phyloP scores from a whole-genome alignment of 2,797 vertebrate species.

The Prionace glauca region DNA sequence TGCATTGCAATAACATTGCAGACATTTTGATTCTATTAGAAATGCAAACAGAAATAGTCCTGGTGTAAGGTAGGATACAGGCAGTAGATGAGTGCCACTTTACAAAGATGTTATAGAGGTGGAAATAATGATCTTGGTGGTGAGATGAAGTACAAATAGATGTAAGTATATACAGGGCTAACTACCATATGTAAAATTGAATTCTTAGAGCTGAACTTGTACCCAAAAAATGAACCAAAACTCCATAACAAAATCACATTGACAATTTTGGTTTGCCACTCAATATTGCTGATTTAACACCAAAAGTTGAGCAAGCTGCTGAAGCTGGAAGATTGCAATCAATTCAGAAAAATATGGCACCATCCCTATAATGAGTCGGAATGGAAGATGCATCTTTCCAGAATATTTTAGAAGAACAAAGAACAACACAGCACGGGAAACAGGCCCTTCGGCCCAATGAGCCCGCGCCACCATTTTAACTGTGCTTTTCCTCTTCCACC shows the following conservation, averaged over 20 bases:
- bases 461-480: too few species aligned
- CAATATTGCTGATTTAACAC: neutral
- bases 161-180: neutral
- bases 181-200: neutral
- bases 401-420: neutral
- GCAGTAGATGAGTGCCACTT: too few species aligned
- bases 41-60: neutral
- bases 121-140: neutral
- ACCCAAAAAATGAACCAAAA: too few species aligned
- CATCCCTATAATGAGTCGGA: neutral
- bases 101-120: neutral
- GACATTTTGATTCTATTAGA: neutral
- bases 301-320: neutral
- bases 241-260: neutral
- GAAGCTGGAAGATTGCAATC: neutral
- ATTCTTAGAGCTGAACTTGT: neutral
- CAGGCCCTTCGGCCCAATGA: too few species aligned
- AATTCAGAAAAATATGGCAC: neutral
- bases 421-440: too few species aligned
- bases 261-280: neutral
- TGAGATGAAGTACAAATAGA: neutral
- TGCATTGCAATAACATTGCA: neutral
- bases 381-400: neutral
- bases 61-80: too few species aligned
- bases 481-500: too few species aligned